phyloP scores from a whole-genome alignment of 2,113 vertebrate genomes.

The Chlorodrepanis virens region DNA sequence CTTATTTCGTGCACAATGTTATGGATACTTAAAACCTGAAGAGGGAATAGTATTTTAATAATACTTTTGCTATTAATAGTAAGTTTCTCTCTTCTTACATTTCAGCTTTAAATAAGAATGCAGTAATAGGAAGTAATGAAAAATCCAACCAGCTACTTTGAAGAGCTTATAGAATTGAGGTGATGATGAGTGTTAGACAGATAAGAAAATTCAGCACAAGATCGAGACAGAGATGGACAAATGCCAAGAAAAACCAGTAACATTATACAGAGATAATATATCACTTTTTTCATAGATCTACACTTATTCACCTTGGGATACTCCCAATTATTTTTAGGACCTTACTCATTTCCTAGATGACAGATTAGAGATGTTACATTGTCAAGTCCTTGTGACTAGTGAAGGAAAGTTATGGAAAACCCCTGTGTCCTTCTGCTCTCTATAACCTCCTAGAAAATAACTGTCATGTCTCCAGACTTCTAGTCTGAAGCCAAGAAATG shows the following conservation, averaged over 20 bases:
- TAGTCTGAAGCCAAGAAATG: not conserved
- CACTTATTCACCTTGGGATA: constrained; percentile 55
- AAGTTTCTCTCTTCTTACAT: not conserved
- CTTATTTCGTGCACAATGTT: not conserved
- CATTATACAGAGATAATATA: not conserved
- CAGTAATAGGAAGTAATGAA: constrained; percentile 46
- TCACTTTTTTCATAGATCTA: not conserved
- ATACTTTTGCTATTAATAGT: not conserved
- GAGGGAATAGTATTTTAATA: not conserved
- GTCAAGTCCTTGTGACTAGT: constrained; percentile 9
- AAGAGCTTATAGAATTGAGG: not conserved
- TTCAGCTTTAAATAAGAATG: constrained; percentile 31
- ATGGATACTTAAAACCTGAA: not conserved
- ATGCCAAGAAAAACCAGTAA: constrained; percentile 35
- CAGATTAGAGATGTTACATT: constrained; percentile 33
- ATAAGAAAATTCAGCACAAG: constrained; percentile 28
- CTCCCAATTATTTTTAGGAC: constrained; percentile 64
- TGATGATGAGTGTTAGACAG: not conserved
- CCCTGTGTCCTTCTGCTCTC: not conserved
- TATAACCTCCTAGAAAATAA: not conserved
- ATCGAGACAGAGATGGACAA: not conserved
- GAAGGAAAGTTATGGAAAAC: constrained; percentile 37
- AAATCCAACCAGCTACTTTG: not conserved
- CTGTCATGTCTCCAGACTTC: not conserved
- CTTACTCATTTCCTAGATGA: constrained; percentile 65